Base-by-base conservation (phyloP, 2,113 vertebrate species). In the Drymodes brunneopygia region DNA sequence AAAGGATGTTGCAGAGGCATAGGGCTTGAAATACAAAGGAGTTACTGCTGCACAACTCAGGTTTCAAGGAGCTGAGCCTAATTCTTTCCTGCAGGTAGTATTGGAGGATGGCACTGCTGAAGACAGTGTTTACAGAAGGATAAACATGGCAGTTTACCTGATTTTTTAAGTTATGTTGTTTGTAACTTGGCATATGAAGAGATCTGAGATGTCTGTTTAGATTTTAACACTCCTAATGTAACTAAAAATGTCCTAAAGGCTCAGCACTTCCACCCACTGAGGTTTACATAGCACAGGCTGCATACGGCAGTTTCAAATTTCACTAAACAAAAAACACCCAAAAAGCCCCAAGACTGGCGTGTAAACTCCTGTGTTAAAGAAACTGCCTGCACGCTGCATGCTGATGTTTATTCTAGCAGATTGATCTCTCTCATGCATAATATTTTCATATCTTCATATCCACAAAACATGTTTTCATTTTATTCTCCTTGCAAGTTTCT, bases 341-440 rank as follows among this genome's bases (percentile, higher is more conserved):
- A 38, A 60, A 66, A 61, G 15, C 5, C 20, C 14, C 36, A 67
- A 61, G 40, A 13, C 24, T 80, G 53, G 24, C 5, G 1, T 36
- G 38, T 56, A 67, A 90, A 77, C 27, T 70, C 65, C 64, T 51
- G 31, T 11, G 71, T 36, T 81, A 60, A 67, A 70, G 77, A 66
- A 91, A 25, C 73, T 86, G 87, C 73, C 86, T 80, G 77, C 48
- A 15, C 25, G 1, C 58, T 53, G 5, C 47, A 5, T 36, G 36
- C 71, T 93, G 79, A 33, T 70, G 71, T 92, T 93, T 83, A 17
- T 96, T 92, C 77, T 86, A 58, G 65, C 83, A 88, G 82, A 86
- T 20, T 44, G 67, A 54, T 92, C 64, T 92, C 33, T 72, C 7
- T 74, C 71, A 36, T 2, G 1, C 50, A 35, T 77, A 65, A 61